phyloP scores from a whole-genome alignment of 2,113 vertebrate species.

The Natator depressus region DNA sequence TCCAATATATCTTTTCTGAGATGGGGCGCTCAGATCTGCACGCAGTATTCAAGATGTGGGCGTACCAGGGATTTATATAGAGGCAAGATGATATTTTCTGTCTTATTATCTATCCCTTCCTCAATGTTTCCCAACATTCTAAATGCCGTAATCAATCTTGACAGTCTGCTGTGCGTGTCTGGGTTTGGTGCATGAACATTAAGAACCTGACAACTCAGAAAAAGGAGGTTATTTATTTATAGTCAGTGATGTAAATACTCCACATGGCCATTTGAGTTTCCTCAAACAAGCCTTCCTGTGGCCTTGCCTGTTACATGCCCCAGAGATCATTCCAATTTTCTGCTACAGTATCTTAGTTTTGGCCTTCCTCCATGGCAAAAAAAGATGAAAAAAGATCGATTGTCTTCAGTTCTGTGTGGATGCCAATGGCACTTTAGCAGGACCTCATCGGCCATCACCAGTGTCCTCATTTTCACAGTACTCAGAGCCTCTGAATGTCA shows the following conservation, averaged over 20 bases:
- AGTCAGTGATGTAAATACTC: background rate
- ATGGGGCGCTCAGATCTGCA: too few species aligned
- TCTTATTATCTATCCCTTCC: too few species aligned
- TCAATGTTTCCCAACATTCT: background rate
- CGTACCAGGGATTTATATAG: too few species aligned
- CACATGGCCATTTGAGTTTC: background rate
- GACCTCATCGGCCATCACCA: background rate
- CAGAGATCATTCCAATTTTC: background rate
- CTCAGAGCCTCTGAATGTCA: background rate
- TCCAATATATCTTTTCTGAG: too few species aligned
- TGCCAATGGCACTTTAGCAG: background rate
- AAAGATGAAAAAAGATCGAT: background rate
- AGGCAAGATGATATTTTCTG: too few species aligned
- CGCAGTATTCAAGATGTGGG: too few species aligned
- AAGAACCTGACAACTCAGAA: background rate
- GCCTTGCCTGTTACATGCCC: background rate
- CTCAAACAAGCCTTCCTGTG: background rate
- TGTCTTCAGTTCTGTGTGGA: background rate
- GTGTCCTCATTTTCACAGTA: background rate
- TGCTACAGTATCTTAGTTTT: background rate
- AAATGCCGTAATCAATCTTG: background rate
- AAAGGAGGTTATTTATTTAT: background rate
- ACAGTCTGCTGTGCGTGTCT: background rate
- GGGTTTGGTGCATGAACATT: background rate
- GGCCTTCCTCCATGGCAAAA: background rate